These are phyloP conservation scores for Drosophila affinis DNA, from an alignment of 2,888 invertebrate genomes.

Conservation along the genomic window DNA sequence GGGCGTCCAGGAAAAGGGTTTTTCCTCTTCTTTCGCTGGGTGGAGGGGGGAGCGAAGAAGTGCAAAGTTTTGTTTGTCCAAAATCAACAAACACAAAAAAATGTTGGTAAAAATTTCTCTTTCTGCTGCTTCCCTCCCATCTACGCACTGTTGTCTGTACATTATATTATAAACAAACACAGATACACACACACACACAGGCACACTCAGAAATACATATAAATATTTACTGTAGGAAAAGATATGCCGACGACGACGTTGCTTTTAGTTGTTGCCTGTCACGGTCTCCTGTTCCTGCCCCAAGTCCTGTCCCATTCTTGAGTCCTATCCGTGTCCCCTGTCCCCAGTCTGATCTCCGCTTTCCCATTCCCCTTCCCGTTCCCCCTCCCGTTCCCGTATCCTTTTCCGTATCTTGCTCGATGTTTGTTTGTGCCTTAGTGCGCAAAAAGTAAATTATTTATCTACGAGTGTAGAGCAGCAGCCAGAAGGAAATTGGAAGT, in stretches of 20 bases:
- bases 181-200: conserved; percentile 32
- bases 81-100: conserved; percentile 68
- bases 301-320: not conserved
- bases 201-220: conserved; percentile 49
- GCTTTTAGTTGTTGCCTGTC: conserved; percentile 54
- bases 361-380: too few relatives aligned
- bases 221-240: conserved; percentile 68
- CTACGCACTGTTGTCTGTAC: conserved; percentile 44
- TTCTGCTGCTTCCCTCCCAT: not conserved
- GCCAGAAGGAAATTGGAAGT: conserved; percentile 65
- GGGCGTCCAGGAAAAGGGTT: conserved; percentile 57
- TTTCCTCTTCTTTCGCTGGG: conserved; percentile 25
- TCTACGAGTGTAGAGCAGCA: conserved; percentile 62
- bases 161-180: conserved; percentile 74
- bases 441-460: conserved; percentile 80
- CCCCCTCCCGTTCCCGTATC: conserved; percentile 3
- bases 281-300: conserved; percentile 2
- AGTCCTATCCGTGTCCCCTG: conserved; percentile 6
- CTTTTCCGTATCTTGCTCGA: conserved; percentile 12
- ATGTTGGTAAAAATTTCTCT: conserved; percentile 45
- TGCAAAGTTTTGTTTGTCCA: conserved; percentile 72
- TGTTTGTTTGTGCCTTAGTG: conserved; percentile 78
- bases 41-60: conserved; percentile 16
- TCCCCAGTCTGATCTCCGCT: conserved; percentile 1
- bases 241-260: conserved; percentile 69